phyloP scores from a whole-genome alignment of 1,140 invertebrate genomes.

The Conus ventricosus region DNA sequence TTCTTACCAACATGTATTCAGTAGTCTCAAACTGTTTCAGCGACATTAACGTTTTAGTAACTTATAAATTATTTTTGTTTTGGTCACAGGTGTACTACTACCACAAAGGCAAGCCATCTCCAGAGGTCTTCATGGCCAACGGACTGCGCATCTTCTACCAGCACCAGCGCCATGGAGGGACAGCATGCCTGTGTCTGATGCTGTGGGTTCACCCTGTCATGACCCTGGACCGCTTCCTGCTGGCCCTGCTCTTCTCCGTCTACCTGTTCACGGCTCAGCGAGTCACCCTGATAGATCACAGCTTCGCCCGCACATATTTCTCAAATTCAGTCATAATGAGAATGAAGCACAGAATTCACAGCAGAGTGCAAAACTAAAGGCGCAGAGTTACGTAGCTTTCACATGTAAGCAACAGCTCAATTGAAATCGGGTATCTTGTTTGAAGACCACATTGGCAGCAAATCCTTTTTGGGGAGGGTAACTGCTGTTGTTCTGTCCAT shows the following conservation, averaged over 20 bases:
- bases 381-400: too few relatives aligned
- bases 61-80: neutral
- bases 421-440: too few relatives aligned
- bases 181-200: slow-evolving; percentile 40
- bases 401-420: too few relatives aligned
- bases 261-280: neutral
- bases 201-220: slow-evolving; percentile 54
- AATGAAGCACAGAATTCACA: neutral
- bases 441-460: too few relatives aligned
- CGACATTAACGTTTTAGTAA: too few relatives aligned
- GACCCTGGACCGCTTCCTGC: slow-evolving; percentile 52
- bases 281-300: slow-evolving; percentile 16
- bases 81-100: slow-evolving; percentile 25
- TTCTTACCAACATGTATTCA: too few relatives aligned
- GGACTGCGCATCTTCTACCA: slow-evolving; percentile 33
- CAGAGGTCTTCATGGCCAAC: neutral
- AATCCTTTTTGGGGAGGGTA: too few relatives aligned
- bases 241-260: slow-evolving; percentile 41
- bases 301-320: neutral
- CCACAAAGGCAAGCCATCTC: neutral
- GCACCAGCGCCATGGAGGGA: slow-evolving; percentile 51
- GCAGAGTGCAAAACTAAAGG: neutral
- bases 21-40: too few relatives aligned
- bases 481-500: too few relatives aligned
- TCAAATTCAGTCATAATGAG: neutral